Conservation (phyloP, 2,113 vertebrate genomes). For the Suricata suricatta region DNA sequence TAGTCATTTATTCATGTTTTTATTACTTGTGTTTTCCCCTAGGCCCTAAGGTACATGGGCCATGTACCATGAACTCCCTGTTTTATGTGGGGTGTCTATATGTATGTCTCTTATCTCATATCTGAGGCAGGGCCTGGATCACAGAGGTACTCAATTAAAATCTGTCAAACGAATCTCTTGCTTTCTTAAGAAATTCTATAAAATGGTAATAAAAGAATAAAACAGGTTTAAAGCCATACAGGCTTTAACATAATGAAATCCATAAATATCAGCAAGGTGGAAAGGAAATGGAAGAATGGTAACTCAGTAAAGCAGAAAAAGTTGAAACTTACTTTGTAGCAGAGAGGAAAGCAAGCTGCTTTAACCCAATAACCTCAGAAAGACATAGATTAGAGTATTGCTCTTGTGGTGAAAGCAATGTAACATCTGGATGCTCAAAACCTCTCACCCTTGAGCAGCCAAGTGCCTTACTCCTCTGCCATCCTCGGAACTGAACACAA, state of each 20-base stretch:
- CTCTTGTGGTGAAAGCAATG: neutral
- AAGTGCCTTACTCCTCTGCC: neutral
- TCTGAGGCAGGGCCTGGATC: neutral
- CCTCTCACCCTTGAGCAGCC: neutral
- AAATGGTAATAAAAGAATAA: neutral
- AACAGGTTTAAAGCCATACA: neutral
- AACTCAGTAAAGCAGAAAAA: neutral
- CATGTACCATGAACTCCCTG: neutral
- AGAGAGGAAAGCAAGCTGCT: neutral
- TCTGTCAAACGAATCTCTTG: neutral
- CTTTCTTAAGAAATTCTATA: neutral
- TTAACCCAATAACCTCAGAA: neutral
- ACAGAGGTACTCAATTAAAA: neutral
- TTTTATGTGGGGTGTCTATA: neutral
- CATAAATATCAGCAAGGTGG: neutral
- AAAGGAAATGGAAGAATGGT: neutral
- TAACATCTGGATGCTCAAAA: neutral
- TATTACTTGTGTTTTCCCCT: neutral
- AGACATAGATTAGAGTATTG: neutral
- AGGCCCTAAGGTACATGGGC: neutral
- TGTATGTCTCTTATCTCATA: neutral
- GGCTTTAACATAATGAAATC: conserved; percentile 27
- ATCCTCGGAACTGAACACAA: neutral
- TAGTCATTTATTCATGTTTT: neutral
- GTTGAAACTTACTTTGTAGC: neutral